A percentile compares a stretch with the other conserved stretches of the same genome.
These are phyloP conservation scores for Oligia latruncula DNA, from an alignment of 2,888 invertebrate genomes.

Conservation along the genomic window DNA sequence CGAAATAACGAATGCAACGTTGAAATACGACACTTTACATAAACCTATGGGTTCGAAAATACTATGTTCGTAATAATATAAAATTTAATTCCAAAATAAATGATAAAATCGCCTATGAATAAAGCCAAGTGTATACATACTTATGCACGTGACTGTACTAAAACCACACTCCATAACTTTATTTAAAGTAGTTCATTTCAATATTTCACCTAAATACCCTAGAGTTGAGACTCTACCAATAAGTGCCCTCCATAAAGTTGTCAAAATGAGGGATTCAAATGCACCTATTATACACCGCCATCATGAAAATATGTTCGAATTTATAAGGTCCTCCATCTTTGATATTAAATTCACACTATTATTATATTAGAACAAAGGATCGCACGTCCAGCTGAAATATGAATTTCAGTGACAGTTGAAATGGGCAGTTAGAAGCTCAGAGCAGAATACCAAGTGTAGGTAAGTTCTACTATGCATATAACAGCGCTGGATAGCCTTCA, in stretches of 20 bases:
- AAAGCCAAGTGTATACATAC: too few relatives aligned
- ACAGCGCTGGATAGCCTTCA: neutral
- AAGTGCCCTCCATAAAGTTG: constrained; percentile 7
- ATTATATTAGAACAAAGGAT: constrained; percentile 27
- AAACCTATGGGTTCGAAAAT: too few relatives aligned
- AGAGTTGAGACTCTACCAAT: neutral
- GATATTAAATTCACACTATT: constrained; percentile 41
- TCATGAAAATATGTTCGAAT: constrained; percentile 38
- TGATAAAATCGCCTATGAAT: too few relatives aligned
- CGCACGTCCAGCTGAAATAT: constrained; percentile 27
- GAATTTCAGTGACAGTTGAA: constrained; percentile 31
- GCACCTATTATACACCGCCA: constrained; percentile 2
- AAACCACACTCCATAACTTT: neutral
- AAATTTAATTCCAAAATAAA: too few relatives aligned
- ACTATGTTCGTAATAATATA: too few relatives aligned
- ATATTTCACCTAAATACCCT: neutral
- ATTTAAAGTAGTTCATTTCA: neutral
- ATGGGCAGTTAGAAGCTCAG: constrained; percentile 2
- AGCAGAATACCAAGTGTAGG: neutral
- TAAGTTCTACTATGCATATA: neutral
- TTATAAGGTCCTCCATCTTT: constrained; percentile 20
- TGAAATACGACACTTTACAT: too few relatives aligned
- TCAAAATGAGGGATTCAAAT: constrained; percentile 29
- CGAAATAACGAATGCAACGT: too few relatives aligned
- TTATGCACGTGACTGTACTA: too few relatives aligned